These are phyloP conservation scores for Ryuthela nishihirai DNA, from an alignment of 2,888 invertebrate genomes.

Conservation along the genomic window DNA sequence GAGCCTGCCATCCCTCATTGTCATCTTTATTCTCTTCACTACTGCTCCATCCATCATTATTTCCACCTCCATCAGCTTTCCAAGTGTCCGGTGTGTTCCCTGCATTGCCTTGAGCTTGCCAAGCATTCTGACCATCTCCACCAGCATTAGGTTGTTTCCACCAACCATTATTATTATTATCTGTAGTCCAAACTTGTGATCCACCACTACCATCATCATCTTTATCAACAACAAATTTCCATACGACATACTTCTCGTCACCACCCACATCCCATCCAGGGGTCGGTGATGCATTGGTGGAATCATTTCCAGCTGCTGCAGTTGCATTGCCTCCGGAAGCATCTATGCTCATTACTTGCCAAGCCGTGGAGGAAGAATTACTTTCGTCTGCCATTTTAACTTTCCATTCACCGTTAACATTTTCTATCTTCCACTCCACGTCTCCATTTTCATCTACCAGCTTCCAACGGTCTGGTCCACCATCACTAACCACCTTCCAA, in stretches of 20 bases:
- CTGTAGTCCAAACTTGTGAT: conserved; percentile 29
- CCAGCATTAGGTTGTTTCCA: background rate
- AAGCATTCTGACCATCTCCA: too few relatives aligned
- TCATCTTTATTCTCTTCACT: background rate
- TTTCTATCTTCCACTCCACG: conserved; percentile 32
- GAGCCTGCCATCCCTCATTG: too few relatives aligned
- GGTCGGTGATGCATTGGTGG: conserved; percentile 5
- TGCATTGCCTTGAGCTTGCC: too few relatives aligned
- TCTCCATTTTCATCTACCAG: conserved; percentile 29
- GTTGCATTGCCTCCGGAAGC: background rate
- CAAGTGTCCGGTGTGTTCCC: too few relatives aligned
- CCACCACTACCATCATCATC: conserved; percentile 28
- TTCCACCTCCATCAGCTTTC: too few relatives aligned
- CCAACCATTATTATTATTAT: conserved; percentile 21
- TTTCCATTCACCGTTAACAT: conserved; percentile 33
- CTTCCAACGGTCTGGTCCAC: conserved; percentile 29
- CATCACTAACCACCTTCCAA: conserved; percentile 33
- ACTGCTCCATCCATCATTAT: background rate
- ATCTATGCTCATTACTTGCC: background rate
- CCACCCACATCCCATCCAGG: conserved; percentile 28
- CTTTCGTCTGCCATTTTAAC: conserved; percentile 30
- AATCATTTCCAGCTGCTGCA: background rate
- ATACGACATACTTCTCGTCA: conserved; percentile 24
- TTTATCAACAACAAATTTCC: conserved; percentile 30
- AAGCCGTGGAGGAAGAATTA: too few relatives aligned